Conservation (phyloP, 2,797 vertebrate genomes). For the Tokudaia tokunoshimensis region DNA sequence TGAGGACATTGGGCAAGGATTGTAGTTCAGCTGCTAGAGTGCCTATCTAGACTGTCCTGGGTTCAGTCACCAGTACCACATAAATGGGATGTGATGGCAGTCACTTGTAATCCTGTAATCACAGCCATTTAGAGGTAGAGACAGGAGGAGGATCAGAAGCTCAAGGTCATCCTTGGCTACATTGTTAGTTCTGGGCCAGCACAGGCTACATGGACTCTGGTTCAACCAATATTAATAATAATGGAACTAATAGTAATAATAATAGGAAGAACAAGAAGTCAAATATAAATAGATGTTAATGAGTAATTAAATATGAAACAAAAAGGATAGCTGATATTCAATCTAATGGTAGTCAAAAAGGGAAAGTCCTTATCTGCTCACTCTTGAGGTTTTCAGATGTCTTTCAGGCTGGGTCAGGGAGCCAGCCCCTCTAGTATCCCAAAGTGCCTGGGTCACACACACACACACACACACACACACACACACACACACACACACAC, state of each 20-base stretch:
- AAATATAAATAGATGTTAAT: not conserved
- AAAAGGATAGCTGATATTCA: not conserved
- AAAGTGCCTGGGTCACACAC: not conserved
- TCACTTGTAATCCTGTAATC: not conserved
- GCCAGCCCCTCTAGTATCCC: not conserved
- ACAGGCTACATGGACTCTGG: not conserved
- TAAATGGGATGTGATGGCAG: too few relatives aligned
- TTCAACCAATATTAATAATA: not conserved
- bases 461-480: too few relatives aligned
- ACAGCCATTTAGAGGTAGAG: not conserved
- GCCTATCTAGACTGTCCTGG: not conserved
- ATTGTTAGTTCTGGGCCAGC: not conserved
- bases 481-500: too few relatives aligned
- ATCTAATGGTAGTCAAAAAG: not conserved
- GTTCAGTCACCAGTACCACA: not conserved
- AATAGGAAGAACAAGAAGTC: not conserved
- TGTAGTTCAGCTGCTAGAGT: not conserved
- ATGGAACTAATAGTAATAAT: not conserved
- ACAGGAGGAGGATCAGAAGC: too few relatives aligned
- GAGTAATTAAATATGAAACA: slow-evolving; percentile 1
- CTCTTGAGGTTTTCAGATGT: not conserved
- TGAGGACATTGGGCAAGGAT: not conserved
- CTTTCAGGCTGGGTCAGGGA: not conserved
- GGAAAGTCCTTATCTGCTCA: not conserved
- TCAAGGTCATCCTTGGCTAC: not conserved